These are phyloP conservation scores for Melanaphis sacchari DNA, from an alignment of 1,140 invertebrate species.

Conservation along the genomic window DNA sequence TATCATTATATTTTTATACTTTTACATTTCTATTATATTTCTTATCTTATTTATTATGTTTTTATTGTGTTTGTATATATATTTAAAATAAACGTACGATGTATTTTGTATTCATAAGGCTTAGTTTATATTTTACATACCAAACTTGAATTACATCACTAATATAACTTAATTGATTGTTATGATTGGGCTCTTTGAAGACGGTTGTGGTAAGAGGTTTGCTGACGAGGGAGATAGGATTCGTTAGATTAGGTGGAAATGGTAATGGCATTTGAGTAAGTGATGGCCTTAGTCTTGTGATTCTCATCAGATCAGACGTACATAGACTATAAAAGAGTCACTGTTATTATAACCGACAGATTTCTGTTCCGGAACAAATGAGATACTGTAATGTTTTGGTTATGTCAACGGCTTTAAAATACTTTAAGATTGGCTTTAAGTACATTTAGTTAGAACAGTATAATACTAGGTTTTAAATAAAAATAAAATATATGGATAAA, in stretches of 20 bases:
- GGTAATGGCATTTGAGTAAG: slow-evolving; percentile 34
- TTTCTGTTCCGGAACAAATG: neutral
- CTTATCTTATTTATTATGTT: neutral
- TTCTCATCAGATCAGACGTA: neutral
- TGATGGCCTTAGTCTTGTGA: neutral
- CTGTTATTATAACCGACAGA: slow-evolving; percentile 41
- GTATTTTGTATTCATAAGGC: neutral
- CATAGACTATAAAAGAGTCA: neutral
- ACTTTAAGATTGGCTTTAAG: neutral
- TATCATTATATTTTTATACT: too few species aligned
- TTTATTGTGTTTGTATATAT: neutral
- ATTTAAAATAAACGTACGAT: neutral
- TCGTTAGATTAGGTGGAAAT: slow-evolving; percentile 30
- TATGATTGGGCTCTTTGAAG: neutral
- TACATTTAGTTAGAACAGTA: neutral
- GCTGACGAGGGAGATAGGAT: neutral
- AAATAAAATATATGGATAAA: neutral
- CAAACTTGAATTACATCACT: neutral
- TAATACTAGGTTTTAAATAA: neutral
- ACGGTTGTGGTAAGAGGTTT: neutral
- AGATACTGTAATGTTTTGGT: neutral
- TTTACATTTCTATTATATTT: too few species aligned
- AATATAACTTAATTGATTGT: slow-evolving; percentile 46
- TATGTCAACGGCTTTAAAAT: neutral
- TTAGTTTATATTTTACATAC: neutral